Evolutionary conservation across 2,113 vertebrate species (phyloP).

Genomic region (Leptobrachium leishanense): DNA sequence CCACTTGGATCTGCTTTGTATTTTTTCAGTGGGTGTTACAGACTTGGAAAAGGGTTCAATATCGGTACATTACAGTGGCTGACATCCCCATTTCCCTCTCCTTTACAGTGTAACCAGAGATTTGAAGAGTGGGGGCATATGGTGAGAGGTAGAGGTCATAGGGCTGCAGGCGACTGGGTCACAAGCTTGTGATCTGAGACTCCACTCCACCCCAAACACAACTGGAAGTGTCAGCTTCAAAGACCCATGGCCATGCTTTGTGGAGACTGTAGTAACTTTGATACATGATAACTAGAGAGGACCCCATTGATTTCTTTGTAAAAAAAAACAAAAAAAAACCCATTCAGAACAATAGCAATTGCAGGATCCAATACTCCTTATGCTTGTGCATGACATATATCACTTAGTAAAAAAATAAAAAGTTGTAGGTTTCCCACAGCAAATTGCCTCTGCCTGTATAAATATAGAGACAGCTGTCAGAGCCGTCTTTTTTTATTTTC

Average conservation of each 20-base stretch:
- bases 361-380: too few relatives aligned
- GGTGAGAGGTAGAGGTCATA: slow-evolving; percentile 1
- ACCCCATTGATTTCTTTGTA: too few relatives aligned
- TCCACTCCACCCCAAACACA: background rate
- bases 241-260: background rate
- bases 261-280: too few relatives aligned
- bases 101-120: background rate
- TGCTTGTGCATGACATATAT: too few relatives aligned
- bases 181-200: slow-evolving; percentile 1
- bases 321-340: too few relatives aligned
- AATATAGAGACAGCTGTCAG: too few relatives aligned
- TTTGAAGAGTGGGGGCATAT: background rate
- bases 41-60: background rate
- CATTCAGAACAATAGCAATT: too few relatives aligned
- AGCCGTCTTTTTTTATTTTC: too few relatives aligned
- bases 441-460: too few relatives aligned
- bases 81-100: background rate
- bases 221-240: background rate
- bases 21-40: background rate
- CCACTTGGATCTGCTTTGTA: background rate
- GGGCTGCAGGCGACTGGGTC: background rate
- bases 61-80: background rate
- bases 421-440: too few relatives aligned
- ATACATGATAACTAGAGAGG: too few relatives aligned
- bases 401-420: too few relatives aligned